These are phyloP conservation scores for Caenorhabditis briggsae DNA, from an alignment of 1,140 invertebrate species.

Conservation along the genomic window DNA sequence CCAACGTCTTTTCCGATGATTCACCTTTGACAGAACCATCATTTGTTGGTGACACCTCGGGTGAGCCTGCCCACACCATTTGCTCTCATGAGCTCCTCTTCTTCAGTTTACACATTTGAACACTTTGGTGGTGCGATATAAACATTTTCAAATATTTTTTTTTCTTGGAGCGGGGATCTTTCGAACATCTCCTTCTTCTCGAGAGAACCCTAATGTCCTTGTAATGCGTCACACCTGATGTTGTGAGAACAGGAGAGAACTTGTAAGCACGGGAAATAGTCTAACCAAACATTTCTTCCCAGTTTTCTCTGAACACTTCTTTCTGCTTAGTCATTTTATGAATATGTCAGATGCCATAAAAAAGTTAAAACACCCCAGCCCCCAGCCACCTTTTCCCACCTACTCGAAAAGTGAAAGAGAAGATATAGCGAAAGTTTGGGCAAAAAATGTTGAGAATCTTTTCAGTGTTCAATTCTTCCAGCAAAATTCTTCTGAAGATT, in stretches of 20 bases:
- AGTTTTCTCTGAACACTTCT: neutral
- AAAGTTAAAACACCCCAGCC: neutral
- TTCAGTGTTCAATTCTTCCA: too few relatives aligned
- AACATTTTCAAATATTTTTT: constrained; percentile 1
- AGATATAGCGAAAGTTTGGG: neutral
- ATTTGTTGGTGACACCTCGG: constrained; percentile 38
- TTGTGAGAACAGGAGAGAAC: constrained; percentile 27
- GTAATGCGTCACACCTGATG: constrained; percentile 42
- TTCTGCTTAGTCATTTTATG: constrained; percentile 36
- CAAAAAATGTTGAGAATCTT: neutral
- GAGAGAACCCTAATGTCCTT: constrained; percentile 11
- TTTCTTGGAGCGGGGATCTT: neutral
- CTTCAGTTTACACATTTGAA: neutral
- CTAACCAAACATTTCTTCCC: constrained; percentile 16
- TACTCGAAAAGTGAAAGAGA: constrained; percentile 7
- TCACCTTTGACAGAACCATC: constrained; percentile 22
- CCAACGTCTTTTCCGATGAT: constrained; percentile 1
- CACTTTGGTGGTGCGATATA: neutral
- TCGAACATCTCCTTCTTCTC: neutral
- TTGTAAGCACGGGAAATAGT: neutral
- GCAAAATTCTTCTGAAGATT: too few relatives aligned
- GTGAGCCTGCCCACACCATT: neutral
- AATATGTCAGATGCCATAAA: constrained; percentile 28
- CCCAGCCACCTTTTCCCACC: constrained; percentile 6
- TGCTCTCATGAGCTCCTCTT: neutral